phyloP scores from a whole-genome alignment of 2,888 invertebrate genomes.

The Andrena hattorfiana region DNA sequence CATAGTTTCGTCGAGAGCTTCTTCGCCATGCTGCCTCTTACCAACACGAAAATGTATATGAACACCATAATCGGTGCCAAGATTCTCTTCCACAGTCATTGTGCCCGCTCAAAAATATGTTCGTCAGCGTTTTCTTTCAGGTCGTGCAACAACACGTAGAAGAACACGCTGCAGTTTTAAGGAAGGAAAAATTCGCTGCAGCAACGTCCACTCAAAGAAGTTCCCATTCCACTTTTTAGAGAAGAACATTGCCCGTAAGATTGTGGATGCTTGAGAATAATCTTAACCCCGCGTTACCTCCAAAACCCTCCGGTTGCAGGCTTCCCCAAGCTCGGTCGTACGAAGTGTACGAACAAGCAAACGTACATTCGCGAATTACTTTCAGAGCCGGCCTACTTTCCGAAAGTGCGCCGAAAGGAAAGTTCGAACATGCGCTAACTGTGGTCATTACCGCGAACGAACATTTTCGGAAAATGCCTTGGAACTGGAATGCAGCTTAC shows the following conservation, averaged over 20 bases:
- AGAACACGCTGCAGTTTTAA: not conserved
- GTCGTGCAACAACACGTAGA: not conserved
- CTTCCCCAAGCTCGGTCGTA: conserved; percentile 22
- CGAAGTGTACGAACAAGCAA: conserved; percentile 7
- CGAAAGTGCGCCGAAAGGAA: conserved; percentile 29
- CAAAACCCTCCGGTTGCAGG: conserved; percentile 1
- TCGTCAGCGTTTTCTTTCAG: conserved; percentile 17
- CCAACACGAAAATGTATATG: not conserved
- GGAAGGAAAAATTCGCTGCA: conserved; percentile 21
- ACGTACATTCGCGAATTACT: conserved; percentile 29
- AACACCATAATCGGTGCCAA: conserved; percentile 14
- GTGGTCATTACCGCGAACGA: conserved; percentile 33
- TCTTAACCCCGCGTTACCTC: conserved; percentile 52
- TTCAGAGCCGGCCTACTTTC: conserved; percentile 61
- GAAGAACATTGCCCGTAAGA: conserved; percentile 16
- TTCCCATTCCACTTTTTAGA: conserved; percentile 1
- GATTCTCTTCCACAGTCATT: conserved; percentile 12
- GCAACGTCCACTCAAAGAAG: not conserved
- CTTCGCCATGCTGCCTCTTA: not conserved
- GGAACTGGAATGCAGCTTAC: not conserved
- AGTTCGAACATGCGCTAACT: conserved; percentile 41
- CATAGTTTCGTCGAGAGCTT: no score
- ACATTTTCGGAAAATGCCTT: conserved; percentile 26
- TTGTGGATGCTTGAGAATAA: conserved; percentile 43
- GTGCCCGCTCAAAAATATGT: conserved; percentile 10